These are phyloP conservation scores for Drosophila pandora DNA, from an alignment of 1,140 invertebrate genomes.

Conservation along the genomic window DNA sequence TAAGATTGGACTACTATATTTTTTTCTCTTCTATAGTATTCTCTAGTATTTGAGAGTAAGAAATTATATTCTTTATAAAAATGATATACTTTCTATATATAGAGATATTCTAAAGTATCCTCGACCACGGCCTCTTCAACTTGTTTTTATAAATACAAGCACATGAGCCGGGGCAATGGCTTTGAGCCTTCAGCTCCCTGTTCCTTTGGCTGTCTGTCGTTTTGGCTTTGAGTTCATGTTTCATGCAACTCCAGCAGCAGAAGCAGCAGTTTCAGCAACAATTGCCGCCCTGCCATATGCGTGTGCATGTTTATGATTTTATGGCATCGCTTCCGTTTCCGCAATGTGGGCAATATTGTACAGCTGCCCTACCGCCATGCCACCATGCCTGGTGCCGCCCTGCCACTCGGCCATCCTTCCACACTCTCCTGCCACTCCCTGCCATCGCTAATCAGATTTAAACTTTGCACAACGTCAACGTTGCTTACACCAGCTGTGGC, in stretches of 20 bases:
- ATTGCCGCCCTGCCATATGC: constrained; percentile 60
- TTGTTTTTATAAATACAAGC: constrained; percentile 13
- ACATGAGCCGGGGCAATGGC: constrained; percentile 26
- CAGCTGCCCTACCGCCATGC: not conserved
- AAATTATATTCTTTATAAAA: too few species aligned
- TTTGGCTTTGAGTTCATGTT: constrained; percentile 69
- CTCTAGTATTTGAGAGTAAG: too few species aligned
- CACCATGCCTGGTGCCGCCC: not conserved
- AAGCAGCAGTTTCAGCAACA: constrained; percentile 48
- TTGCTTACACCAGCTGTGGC: constrained; percentile 55
- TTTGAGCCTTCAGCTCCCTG: constrained; percentile 54
- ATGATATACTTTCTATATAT: too few species aligned
- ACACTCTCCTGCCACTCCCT: constrained; percentile 14
- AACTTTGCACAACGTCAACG: constrained; percentile 79
- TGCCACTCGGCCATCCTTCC: not conserved
- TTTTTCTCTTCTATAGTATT: not conserved
- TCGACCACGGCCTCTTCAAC: not conserved
- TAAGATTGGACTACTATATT: not conserved
- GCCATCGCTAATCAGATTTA: constrained; percentile 79
- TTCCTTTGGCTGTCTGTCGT: constrained; percentile 51
- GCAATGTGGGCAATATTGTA: constrained; percentile 63
- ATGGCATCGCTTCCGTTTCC: constrained; percentile 81
- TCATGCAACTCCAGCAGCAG: constrained; percentile 54
- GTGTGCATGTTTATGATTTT: constrained; percentile 82
- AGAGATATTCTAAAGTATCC: not conserved